These are phyloP conservation scores for Periophthalmus magnuspinnatus DNA, from an alignment of 2,797 vertebrate species.

Conservation along the genomic window DNA sequence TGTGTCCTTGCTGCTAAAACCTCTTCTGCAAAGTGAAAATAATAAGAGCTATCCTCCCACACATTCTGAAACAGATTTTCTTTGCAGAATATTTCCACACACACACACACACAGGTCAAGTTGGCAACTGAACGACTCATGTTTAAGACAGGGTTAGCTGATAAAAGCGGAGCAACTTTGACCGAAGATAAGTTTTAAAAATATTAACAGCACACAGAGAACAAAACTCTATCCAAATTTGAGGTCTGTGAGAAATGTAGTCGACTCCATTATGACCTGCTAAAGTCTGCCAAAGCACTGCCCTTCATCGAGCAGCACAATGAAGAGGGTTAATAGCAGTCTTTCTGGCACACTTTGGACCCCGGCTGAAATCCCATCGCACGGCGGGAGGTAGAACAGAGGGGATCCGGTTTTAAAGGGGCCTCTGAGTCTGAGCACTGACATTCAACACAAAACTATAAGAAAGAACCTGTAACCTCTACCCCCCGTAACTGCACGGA, in stretches of 20 bases:
- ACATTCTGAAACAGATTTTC: conserved; percentile 30
- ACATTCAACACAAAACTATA: conserved; percentile 54
- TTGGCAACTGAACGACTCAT: conserved; percentile 26
- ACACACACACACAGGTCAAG: conserved; percentile 31
- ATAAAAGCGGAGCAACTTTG: too few species aligned
- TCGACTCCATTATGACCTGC: conserved; percentile 53
- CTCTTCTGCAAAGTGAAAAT: conserved; percentile 35
- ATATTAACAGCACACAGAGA: conserved; percentile 13
- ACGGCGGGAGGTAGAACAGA: conserved; percentile 65
- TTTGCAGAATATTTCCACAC: conserved; percentile 46
- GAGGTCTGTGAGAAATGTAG: conserved; percentile 63
- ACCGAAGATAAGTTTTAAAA: too few species aligned
- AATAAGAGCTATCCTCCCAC: conserved; percentile 33
- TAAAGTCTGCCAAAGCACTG: conserved; percentile 61
- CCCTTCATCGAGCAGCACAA: conserved; percentile 62
- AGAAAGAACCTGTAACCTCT: conserved; percentile 54
- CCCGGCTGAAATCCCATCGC: conserved; percentile 48
- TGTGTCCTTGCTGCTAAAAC: conserved; percentile 6
- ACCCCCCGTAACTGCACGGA: conserved; percentile 26
- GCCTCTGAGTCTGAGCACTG: conserved; percentile 53
- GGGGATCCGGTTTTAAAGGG: conserved; percentile 55
- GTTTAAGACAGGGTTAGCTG: conserved; percentile 33
- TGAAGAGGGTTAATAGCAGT: conserved; percentile 66
- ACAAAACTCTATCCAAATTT: conserved; percentile 57
- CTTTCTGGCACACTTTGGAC: conserved; percentile 67